phyloP scores from a whole-genome alignment of 1,140 invertebrate genomes.

The Ditylenchus dipsaci region DNA sequence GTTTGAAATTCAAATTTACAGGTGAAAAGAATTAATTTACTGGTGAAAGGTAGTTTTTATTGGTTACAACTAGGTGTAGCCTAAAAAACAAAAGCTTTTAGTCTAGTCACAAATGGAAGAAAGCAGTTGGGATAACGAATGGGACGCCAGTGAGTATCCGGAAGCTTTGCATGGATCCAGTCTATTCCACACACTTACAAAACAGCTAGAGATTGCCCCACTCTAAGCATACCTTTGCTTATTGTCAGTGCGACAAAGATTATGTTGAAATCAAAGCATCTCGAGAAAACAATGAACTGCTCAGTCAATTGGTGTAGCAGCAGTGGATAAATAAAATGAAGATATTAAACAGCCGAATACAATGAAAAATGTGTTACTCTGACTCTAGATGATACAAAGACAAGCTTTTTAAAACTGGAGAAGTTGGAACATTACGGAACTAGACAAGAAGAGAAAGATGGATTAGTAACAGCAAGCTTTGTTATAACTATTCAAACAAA shows the following conservation, averaged over 20 bases:
- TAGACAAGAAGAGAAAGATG: no score
- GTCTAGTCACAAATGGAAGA: background rate
- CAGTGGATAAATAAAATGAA: background rate
- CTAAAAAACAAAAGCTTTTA: background rate
- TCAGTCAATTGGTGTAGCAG: background rate
- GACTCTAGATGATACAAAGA: background rate
- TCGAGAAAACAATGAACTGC: background rate
- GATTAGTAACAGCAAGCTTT: background rate
- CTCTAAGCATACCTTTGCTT: background rate
- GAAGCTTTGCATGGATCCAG: background rate
- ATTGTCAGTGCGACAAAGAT: background rate
- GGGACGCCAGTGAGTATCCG: background rate
- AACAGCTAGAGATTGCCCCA: background rate
- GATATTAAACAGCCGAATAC: background rate
- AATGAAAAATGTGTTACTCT: background rate
- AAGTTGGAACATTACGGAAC: background rate
- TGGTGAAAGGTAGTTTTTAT: no score
- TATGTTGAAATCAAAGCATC: background rate
- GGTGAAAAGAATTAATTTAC: no score
- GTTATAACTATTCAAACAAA: background rate
- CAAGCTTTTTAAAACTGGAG: background rate
- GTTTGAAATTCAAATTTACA: no score
- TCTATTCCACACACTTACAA: background rate
- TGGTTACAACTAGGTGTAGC: no score
- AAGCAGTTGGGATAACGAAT: background rate